Base-by-base conservation (phyloP, 2,888 invertebrate genomes). In the Tuta absoluta region DNA sequence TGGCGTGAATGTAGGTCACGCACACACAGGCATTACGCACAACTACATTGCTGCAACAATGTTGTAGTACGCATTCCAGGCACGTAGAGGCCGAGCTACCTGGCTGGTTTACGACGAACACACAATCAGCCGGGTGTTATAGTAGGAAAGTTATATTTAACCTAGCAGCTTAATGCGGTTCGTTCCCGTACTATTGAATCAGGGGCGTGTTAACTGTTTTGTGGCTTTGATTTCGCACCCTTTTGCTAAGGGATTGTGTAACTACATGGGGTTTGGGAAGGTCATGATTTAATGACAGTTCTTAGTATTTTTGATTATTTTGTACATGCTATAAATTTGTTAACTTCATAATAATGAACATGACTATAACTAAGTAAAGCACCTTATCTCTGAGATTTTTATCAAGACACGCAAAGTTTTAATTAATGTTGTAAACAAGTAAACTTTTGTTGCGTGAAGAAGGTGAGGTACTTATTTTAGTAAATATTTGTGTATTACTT, bases 1-100 rank as follows among this genome's bases (percentile, higher is more conserved):
- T 82, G 67, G 68, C 67, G 41, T 61, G 71, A 79, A 86, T 82
- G 77, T 87, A 85, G 89, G 88, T 74, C 88, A 88, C 87, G 70
- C 87, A 85, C 81, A 87, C 86, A 73, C 19, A 66, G 17, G 51
- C 62, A 53, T 24, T 24, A 69, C 73, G 71, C 75, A 75, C 78
- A 76, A 76, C 73, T 74, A 71, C 71, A 65, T 33, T 33, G 56
- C 21, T 58, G 48, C 49, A 45, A 37, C 60, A 41, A 51, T 48
- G 56, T 49, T 48, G 62, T 38, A 17, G 49, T 66, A 66, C 69
- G 66, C 67, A 67, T 61, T 66, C 67, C 56, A 61, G 21, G 65
- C 68, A 68, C 65, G 65, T 66, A 65, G 45, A 14, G 37, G 57
- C 57, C n/a, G 48, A 8, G 58, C 74, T 81, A 81, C 80, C 84